Conservation (phyloP, 2,113 vertebrate species). For the Recurvirostra avosetta region DNA sequence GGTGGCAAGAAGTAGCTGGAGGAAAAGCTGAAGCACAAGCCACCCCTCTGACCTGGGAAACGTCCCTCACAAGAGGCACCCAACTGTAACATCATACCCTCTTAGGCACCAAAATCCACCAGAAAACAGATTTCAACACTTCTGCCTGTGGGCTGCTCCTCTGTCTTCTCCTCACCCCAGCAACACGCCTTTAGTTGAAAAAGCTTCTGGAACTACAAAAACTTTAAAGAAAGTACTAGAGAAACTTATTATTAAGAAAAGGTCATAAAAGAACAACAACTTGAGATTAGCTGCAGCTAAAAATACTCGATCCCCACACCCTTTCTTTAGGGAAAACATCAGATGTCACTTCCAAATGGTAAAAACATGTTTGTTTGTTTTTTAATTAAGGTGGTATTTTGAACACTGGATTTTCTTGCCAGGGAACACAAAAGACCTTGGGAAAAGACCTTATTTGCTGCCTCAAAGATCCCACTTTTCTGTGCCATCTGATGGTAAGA, state of each 20-base stretch:
- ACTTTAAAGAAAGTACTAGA: background rate
- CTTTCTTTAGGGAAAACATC: background rate
- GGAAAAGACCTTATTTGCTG: background rate
- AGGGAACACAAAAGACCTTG: background rate
- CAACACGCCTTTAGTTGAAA: background rate
- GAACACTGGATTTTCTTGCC: background rate
- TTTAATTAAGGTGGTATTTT: background rate
- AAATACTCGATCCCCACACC: background rate
- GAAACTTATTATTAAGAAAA: background rate
- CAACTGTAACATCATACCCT: rapidly evolving
- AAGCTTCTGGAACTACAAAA: background rate
- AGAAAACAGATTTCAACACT: background rate
- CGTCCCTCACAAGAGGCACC: background rate
- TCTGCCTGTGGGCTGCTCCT: background rate
- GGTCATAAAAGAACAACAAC: background rate
- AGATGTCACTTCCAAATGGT: background rate
- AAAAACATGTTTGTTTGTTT: background rate
- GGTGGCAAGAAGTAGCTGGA: background rate
- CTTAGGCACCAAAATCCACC: background rate
- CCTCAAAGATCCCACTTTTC: background rate
- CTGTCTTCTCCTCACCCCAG: background rate
- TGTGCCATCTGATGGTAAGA: background rate
- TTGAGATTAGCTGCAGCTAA: background rate
- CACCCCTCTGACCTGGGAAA: background rate
- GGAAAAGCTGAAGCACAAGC: background rate